These are phyloP conservation scores for Natator depressus DNA, from an alignment of 2,113 vertebrate genomes.

Conservation along the genomic window DNA sequence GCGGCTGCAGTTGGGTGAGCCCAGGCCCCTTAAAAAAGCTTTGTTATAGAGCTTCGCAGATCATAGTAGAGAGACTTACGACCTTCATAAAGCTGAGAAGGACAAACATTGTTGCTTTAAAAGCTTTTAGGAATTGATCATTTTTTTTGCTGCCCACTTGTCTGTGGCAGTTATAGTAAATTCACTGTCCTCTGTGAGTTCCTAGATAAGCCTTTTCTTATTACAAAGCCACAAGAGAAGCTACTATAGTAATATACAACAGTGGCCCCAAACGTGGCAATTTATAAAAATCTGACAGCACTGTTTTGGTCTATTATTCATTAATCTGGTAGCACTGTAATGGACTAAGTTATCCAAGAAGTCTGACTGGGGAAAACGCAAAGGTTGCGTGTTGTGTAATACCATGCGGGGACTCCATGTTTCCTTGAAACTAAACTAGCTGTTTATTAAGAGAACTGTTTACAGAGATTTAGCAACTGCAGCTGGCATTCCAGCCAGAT, in stretches of 20 bases:
- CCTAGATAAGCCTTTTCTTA: conserved; percentile 48
- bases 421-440: neutral
- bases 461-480: neutral
- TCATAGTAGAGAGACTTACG: conserved; percentile 63
- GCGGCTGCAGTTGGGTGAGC: conserved; percentile 34
- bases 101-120: conserved; percentile 56
- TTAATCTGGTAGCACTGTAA: neutral
- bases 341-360: neutral
- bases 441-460: neutral
- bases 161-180: conserved; percentile 60
- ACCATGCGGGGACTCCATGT: neutral
- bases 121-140: conserved; percentile 47
- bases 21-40: neutral
- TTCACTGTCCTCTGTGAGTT: conserved; percentile 49
- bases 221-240: conserved; percentile 50
- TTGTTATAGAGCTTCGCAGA: conserved; percentile 51
- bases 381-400: neutral
- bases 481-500: neutral
- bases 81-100: conserved; percentile 56
- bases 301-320: conserved; percentile 32
- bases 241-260: conserved; percentile 29
- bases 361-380: neutral
- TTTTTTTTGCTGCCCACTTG: conserved; percentile 45
- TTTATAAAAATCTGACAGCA: neutral
- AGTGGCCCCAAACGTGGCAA: neutral